Evolutionary conservation across 92 coral and sea anemone genomes (phyloP), one percentile per base, ranked within the genome.

Genomic region (Montipora capitata): DNA sequence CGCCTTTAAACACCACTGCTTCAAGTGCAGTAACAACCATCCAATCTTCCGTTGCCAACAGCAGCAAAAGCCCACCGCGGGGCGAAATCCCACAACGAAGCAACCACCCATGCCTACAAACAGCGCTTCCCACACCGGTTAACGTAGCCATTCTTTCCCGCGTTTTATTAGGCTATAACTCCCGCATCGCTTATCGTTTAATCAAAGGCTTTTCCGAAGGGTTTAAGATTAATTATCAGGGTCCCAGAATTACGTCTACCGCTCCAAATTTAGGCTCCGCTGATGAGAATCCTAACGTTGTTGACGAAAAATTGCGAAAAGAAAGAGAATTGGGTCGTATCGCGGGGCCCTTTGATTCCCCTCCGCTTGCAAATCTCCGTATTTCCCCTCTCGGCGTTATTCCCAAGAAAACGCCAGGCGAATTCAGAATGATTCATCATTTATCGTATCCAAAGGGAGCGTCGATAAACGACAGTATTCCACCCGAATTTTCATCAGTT

Each of bases 341-440:
- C 18, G 88, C 85, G 3, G 90, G 88, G 3, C 94, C 94, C 7
- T 91, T 91, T 51, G 83, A 40, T 14, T 15, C 76, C 52, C 85
- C 94, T 5, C 95, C 95, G 13, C 68, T 92, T 11, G 66, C 38
- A 10, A 38, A 20, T 35, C 68, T 91, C 4, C n/a, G 59, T 15
- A 67, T 78, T 17, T 91, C 92, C 3, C 87, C 90, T 7, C 57
- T 92, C 1, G 88, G 92, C 16, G 74, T 88, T 5, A 80, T 91
- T 3, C 91, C 94, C 7, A 91, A 87, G 44, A 67, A 75, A 40
- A 70, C 20, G 7, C 41, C 48, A 10, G 87, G 79, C 15, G 79
- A 69, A 64, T 71, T 54, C 45, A 74, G 87, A 82, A 82, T 82
- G 87, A 82, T 82, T 40, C 87, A 82, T 7, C 63, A 82, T 44